A percentile compares a stretch with the other conserved stretches of the same genome.
Conservation (phyloP, 2,888 invertebrate genomes). For the Ichneumoninae sp. region DNA sequence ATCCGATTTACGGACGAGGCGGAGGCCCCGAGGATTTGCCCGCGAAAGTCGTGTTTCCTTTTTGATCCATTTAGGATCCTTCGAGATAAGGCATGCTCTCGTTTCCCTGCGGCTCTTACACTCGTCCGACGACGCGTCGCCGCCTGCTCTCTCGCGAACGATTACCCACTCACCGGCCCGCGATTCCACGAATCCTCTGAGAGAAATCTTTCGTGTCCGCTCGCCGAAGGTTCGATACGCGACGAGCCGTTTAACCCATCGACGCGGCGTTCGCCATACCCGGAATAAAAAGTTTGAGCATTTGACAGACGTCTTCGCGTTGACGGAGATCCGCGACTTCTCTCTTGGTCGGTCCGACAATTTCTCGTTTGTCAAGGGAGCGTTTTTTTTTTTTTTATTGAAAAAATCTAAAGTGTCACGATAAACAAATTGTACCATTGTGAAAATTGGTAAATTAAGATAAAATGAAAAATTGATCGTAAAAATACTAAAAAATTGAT, state of each 20-base stretch:
- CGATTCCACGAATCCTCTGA: slow-evolving; percentile 27
- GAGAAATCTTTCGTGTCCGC: neutral
- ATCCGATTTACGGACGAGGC: neutral
- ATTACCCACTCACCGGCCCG: neutral
- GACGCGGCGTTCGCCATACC: neutral
- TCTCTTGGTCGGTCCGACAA: too few species aligned
- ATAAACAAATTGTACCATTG: too few species aligned
- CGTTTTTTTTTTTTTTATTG: too few species aligned
- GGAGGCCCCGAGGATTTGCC: slow-evolving; percentile 30
- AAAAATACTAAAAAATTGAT: too few species aligned
- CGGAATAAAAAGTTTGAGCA: too few species aligned
- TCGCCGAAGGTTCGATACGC: neutral
- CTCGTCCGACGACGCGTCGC: neutral
- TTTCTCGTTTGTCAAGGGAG: too few species aligned
- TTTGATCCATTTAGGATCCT: slow-evolving; percentile 31
- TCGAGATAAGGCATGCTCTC: slow-evolving; percentile 56
- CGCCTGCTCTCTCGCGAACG: slow-evolving; percentile 5
- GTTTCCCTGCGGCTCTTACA: neutral
- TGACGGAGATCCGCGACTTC: too few species aligned
- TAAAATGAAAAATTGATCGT: too few species aligned
- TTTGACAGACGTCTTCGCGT: too few species aligned
- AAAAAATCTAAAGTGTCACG: too few species aligned
- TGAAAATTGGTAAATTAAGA: too few species aligned
- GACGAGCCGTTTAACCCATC: neutral
- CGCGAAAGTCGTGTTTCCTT: slow-evolving; percentile 58